phyloP scores from a whole-genome alignment of 2,113 vertebrate species.

The Dromaius novaehollandiae region DNA sequence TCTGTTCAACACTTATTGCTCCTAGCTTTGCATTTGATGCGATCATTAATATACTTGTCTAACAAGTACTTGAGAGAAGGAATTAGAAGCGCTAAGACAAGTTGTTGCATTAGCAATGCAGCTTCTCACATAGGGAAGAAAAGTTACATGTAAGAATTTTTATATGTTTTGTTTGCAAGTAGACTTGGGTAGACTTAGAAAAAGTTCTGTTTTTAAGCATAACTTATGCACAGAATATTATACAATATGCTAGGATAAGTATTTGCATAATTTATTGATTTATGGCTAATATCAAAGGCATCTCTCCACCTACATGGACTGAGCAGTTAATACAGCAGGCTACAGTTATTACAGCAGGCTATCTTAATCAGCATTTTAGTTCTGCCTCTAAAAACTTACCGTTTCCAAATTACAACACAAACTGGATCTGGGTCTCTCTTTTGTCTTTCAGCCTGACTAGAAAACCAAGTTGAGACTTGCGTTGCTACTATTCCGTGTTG shows the following conservation, averaged over 20 bases:
- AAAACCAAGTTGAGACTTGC: not conserved
- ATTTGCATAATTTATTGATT: slow-evolving; percentile 49
- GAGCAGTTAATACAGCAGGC: slow-evolving; percentile 47
- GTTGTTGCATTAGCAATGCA: not conserved
- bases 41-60: slow-evolving; percentile 26
- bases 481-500: not conserved
- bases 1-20: slow-evolving; percentile 69
- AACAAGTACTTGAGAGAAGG: not conserved
- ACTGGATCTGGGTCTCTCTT: not conserved
- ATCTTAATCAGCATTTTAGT: not conserved
- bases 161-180: not conserved
- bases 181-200: slow-evolving; percentile 7
- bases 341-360: slow-evolving; percentile 25
- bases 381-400: not conserved
- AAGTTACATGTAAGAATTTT: not conserved
- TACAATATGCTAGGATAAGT: slow-evolving; percentile 16
- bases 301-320: not conserved
- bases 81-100: not conserved
- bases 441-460: not conserved
- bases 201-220: not conserved
- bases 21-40: slow-evolving; percentile 63
- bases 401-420: not conserved
- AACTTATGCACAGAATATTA: not conserved
- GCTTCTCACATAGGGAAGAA: not conserved
- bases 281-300: slow-evolving; percentile 62